These are phyloP conservation scores for Galeopsomyia nigrocyanea DNA, from an alignment of 2,888 invertebrate species.

Conservation along the genomic window DNA sequence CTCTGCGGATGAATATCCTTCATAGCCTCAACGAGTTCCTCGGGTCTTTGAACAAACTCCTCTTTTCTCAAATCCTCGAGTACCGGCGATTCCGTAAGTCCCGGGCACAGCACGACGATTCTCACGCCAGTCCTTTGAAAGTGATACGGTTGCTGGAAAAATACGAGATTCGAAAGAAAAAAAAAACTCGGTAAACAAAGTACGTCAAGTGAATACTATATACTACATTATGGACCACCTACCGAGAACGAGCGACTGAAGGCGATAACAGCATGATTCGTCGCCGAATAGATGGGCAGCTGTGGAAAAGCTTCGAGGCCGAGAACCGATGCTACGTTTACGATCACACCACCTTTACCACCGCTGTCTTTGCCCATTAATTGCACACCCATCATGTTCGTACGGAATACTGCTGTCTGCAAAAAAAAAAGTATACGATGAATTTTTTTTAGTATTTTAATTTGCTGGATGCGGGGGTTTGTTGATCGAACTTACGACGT, in stretches of 20 bases:
- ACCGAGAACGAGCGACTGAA: conserved; percentile 64
- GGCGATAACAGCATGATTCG: conserved; percentile 70
- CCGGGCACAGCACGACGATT: conserved; percentile 63
- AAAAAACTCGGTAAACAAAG: not conserved
- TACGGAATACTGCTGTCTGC: conserved; percentile 68
- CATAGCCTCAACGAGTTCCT: conserved; percentile 45
- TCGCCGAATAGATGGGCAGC: conserved; percentile 74
- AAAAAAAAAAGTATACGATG: not conserved
- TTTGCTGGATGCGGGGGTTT: too few relatives aligned
- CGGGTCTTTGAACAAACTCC: conserved; percentile 40
- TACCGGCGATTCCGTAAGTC: conserved; percentile 53
- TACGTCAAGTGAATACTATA: conserved; percentile 6
- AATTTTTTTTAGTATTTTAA: too few relatives aligned
- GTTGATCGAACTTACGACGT: conserved; percentile 58
- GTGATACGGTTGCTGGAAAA: conserved; percentile 64
- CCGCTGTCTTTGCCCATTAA: conserved; percentile 69
- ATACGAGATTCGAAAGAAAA: not conserved
- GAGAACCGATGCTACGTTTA: conserved; percentile 77
- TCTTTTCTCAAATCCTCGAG: conserved; percentile 49
- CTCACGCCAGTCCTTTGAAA: conserved; percentile 63
- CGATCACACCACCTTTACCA: conserved; percentile 74
- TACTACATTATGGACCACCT: too few relatives aligned
- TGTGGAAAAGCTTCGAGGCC: conserved; percentile 71
- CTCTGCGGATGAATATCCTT: conserved; percentile 54
- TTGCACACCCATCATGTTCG: conserved; percentile 67